Base-by-base conservation (phyloP, 2,888 invertebrate genomes). In the Oscheius sp. region DNA sequence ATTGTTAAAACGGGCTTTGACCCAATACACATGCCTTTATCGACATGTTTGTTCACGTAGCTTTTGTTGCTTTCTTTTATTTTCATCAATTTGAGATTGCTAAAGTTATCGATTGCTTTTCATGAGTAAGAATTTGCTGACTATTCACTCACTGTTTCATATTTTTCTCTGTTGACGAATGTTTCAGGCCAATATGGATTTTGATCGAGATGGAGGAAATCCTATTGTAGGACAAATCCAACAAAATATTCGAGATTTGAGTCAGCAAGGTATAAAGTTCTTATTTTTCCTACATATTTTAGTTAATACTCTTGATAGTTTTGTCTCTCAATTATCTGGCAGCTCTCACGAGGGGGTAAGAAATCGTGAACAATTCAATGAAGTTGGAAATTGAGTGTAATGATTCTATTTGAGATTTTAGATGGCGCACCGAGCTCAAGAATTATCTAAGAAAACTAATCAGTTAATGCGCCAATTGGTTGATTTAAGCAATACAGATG, bases 401-500 rank as follows among this genome's bases (percentile, higher is more conserved):
- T 12, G 41, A 36, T 36, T 36, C 14, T 36, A 9, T 9, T 9
- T 36, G 5, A 36, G 30, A 12, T 24, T 74, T 56, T 57, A 77
- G 75, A 73, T 73, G 59, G 77, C 74, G 24, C 79, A 80, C 26
- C 64, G 71, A 45, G 79, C 80, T 33, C 80, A 81, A 41, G 69
- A 67, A 9, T 62, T 85, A 14, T 82, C 82, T 36, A 78, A 81
- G 68, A 70, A 75, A 32, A 84, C 82, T 20, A 84, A 78, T 65
- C 51, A 68, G 24, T 62, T 80, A 56, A 74, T 84, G 72, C 78
- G 78, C 51, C 73, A 81, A 22, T 68, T 84, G 30, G 80, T 83
- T 6, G 66, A 74, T 28, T 36, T 78, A 50, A 72, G 76, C 33
- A 79, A 80, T 51, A 38, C 14, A 8, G 56, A 72, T 22, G 62